Conservation (phyloP, 1,140 invertebrate species). For the Cherax quadricarinatus region DNA sequence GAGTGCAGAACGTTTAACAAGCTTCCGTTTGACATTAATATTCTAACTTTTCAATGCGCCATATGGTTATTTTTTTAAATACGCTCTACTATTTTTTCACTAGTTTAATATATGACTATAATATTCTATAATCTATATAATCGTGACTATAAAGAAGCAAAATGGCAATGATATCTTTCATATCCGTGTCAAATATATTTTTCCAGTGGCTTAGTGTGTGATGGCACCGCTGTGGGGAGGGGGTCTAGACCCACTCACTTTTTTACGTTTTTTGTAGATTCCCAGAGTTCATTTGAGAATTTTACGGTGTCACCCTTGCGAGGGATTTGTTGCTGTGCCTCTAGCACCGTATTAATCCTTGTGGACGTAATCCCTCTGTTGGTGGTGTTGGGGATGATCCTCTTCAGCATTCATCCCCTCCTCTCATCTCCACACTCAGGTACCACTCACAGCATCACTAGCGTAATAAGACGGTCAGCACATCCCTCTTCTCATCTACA, state of each 20-base stretch:
- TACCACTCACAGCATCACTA: background rate
- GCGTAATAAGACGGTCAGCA: background rate
- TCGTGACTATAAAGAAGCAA: background rate
- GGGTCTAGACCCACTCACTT: background rate
- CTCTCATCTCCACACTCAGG: constrained; percentile 21
- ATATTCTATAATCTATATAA: too few relatives aligned
- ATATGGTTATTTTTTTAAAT: too few relatives aligned
- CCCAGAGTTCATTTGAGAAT: constrained; percentile 36
- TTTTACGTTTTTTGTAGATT: constrained; percentile 29
- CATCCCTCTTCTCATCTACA: constrained; percentile 6
- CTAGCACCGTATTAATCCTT: constrained; percentile 19
- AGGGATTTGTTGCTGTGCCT: constrained; percentile 16
- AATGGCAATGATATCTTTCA: background rate
- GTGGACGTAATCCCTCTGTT: constrained; percentile 5
- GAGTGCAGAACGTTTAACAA: too few relatives aligned
- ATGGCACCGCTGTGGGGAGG: background rate
- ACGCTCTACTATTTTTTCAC: too few relatives aligned
- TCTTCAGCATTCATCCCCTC: constrained; percentile 24
- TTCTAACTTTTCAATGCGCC: too few relatives aligned
- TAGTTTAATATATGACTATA: too few relatives aligned
- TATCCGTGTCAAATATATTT: background rate
- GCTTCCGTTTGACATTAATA: too few relatives aligned
- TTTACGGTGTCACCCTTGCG: constrained; percentile 49
- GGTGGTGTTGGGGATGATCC: constrained; percentile 54
- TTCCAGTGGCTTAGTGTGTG: background rate